Evolutionary conservation across 2,113 vertebrate genomes (phyloP).

Genomic region (Ictidomys tridecemlineatus): DNA sequence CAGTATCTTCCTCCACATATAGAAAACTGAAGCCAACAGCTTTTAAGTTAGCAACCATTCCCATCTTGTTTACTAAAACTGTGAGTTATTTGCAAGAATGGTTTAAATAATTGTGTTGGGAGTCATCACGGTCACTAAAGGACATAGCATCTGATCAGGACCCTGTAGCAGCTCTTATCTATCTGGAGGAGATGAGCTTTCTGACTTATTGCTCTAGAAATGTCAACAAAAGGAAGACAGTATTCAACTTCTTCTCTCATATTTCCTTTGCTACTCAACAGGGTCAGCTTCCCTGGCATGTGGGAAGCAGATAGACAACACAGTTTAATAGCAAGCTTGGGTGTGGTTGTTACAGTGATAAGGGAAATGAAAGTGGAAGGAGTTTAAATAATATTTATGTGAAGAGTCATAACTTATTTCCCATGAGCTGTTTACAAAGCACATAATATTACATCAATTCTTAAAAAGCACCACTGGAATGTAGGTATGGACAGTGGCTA

Average conservation of each 20-base stretch:
- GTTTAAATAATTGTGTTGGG: slow-evolving; percentile 62
- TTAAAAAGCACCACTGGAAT: neutral
- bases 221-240: slow-evolving; percentile 73
- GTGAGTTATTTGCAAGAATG: no score
- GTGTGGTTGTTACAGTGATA: slow-evolving; percentile 64
- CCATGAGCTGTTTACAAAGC: slow-evolving; percentile 40
- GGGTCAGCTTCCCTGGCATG: slow-evolving; percentile 40
- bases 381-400: slow-evolving; percentile 76
- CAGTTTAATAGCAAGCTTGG: slow-evolving; percentile 49
- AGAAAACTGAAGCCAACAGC: no score
- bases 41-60: no score
- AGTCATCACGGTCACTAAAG: slow-evolving; percentile 51
- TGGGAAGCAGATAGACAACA: slow-evolving; percentile 72
- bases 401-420: slow-evolving; percentile 64
- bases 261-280: slow-evolving; percentile 69
- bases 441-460: slow-evolving; percentile 16
- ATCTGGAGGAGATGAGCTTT: slow-evolving; percentile 52
- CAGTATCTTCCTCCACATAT: no score
- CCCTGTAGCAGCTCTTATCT: neutral
- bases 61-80: no score
- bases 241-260: slow-evolving; percentile 64
- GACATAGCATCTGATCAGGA: slow-evolving; percentile 58
- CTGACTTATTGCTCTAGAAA: slow-evolving; percentile 73
- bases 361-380: slow-evolving; percentile 79
- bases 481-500: neutral